phyloP scores from a whole-genome alignment of 1,140 invertebrate genomes.

The Achroia grisella region DNA sequence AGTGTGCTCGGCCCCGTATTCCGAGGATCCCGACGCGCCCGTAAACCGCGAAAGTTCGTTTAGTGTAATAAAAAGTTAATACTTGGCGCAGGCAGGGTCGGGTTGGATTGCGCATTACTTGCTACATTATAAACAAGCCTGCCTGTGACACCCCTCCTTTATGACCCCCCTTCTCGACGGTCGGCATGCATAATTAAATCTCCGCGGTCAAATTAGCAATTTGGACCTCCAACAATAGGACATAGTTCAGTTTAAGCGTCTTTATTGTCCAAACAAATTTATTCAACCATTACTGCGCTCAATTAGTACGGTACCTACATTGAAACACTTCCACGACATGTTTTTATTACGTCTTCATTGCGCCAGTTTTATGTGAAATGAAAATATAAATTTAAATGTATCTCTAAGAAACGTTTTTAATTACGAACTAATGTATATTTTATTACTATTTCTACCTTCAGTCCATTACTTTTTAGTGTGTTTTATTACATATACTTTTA shows the following conservation, averaged over 20 bases:
- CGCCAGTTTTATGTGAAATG: too few relatives aligned
- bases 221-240: slow-evolving; percentile 58
- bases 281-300: slow-evolving; percentile 40
- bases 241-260: slow-evolving; percentile 64
- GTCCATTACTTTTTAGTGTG: too few relatives aligned
- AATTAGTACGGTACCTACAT: slow-evolving; percentile 21
- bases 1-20: too few relatives aligned
- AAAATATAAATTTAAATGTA: too few relatives aligned
- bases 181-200: slow-evolving; percentile 70
- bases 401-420: too few relatives aligned
- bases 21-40: slow-evolving; percentile 18
- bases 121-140: slow-evolving; percentile 69
- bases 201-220: slow-evolving; percentile 69
- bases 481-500: too few relatives aligned
- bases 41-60: slow-evolving; percentile 57
- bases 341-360: too few relatives aligned
- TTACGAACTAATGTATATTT: too few relatives aligned
- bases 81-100: slow-evolving; percentile 41
- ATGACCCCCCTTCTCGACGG: slow-evolving; percentile 43
- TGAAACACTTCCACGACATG: too few relatives aligned
- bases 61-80: slow-evolving; percentile 64
- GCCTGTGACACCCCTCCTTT: slow-evolving; percentile 57
- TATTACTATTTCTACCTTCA: too few relatives aligned
- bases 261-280: slow-evolving; percentile 63
- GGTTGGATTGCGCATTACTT: slow-evolving; percentile 54